Conservation (phyloP, 1,140 invertebrate genomes). For the Harlomillsia oculata region DNA sequence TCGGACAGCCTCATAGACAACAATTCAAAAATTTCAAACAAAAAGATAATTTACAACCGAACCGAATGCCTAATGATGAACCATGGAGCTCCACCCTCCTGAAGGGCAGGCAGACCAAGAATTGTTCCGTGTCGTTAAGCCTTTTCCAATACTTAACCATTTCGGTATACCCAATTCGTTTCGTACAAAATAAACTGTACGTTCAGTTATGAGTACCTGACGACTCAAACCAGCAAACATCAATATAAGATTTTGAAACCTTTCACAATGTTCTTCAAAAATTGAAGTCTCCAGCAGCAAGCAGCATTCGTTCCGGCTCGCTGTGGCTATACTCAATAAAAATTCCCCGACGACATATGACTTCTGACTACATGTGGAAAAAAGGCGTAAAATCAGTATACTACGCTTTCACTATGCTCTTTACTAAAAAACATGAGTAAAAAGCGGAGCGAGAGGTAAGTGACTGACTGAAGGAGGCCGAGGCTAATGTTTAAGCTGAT, state of each 20-base stretch:
- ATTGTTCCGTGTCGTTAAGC: not conserved
- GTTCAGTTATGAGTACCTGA: not conserved
- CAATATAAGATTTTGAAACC: not conserved
- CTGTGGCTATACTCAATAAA: too few species aligned
- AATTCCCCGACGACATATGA: not conserved
- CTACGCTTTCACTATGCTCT: constrained; percentile 10
- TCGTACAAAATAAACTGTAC: not conserved
- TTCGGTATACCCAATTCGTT: not conserved
- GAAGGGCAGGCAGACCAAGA: not conserved
- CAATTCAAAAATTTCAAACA: constrained; percentile 11
- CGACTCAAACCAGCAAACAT: not conserved
- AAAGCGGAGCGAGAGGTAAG: constrained; percentile 5
- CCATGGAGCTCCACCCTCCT: constrained; percentile 10
- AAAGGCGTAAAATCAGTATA: constrained; percentile 16
- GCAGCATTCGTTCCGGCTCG: too few species aligned
- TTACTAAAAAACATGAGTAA: constrained; percentile 8
- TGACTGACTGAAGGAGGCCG: too few species aligned
- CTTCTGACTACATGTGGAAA: not conserved
- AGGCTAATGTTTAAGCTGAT: too few species aligned
- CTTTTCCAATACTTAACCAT: not conserved
- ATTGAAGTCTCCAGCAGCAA: not conserved
- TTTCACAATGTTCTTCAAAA: not conserved
- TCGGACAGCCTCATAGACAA: too few species aligned
- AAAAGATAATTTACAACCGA: constrained; percentile 16
- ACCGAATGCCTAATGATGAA: constrained; percentile 15